These are phyloP conservation scores for Conus betulinus DNA, from an alignment of 1,140 invertebrate species.

Conservation along the genomic window DNA sequence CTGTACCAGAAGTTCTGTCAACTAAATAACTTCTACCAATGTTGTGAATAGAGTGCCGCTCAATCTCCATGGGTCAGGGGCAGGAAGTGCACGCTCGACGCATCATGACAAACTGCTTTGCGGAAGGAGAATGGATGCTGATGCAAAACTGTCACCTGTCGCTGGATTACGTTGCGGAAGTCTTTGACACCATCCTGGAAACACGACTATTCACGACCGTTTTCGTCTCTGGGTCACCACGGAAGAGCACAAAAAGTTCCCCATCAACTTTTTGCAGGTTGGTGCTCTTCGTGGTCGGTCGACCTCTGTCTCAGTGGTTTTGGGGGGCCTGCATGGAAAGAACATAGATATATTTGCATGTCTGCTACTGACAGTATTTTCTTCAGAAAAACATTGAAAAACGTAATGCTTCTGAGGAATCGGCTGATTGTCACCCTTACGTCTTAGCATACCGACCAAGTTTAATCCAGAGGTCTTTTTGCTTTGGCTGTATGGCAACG, in stretches of 20 bases:
- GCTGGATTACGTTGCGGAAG: slow-evolving; percentile 71
- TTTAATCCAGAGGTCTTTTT: too few species aligned
- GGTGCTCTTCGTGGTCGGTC: not conserved
- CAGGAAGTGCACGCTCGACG: slow-evolving; percentile 74
- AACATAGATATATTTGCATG: not conserved
- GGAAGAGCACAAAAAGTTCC: slow-evolving; percentile 68
- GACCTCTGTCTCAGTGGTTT: not conserved
- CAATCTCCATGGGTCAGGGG: slow-evolving; percentile 74
- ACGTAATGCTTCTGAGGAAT: too few species aligned
- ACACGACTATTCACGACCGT: slow-evolving; percentile 60
- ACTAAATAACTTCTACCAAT: too few species aligned
- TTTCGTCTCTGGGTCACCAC: slow-evolving; percentile 73
- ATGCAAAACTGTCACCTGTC: slow-evolving; percentile 75
- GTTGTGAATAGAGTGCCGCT: slow-evolving; percentile 56
- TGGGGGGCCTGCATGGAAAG: not conserved
- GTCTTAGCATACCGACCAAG: too few species aligned
- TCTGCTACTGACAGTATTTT: too few species aligned
- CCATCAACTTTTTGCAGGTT: slow-evolving; percentile 72
- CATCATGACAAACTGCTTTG: slow-evolving; percentile 64
- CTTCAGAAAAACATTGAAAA: too few species aligned
- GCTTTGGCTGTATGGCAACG: too few species aligned
- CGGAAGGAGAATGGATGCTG: slow-evolving; percentile 67
- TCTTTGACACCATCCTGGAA: slow-evolving; percentile 64
- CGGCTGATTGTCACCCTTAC: too few species aligned
- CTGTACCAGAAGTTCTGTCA: too few species aligned